Percentiles rank a stretch among this genome's conserved stretches.
Evolutionary conservation across 2,797 vertebrate genomes (phyloP).

Genomic region (Danio aesculapii): DNA sequence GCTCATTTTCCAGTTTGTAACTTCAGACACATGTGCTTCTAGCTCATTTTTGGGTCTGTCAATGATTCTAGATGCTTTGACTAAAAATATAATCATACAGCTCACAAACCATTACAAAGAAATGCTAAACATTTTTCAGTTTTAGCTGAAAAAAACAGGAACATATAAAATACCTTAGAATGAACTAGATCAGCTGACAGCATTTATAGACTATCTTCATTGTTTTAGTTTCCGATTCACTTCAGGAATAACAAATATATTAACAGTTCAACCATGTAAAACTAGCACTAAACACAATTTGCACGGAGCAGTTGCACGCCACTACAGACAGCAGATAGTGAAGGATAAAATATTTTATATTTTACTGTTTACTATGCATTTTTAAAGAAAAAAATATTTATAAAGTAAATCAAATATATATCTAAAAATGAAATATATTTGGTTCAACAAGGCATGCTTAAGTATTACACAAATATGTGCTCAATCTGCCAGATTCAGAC

Average conservation of each 20-base stretch:
- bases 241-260: background rate
- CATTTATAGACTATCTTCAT: background rate
- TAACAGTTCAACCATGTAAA: background rate
- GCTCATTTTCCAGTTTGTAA: background rate
- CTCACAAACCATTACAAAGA: too few species aligned
- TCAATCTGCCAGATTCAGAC: too few species aligned
- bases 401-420: too few species aligned
- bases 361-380: background rate
- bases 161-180: background rate
- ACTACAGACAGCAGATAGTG: background rate
- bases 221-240: background rate
- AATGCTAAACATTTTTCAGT: too few species aligned
- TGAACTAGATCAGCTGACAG: background rate
- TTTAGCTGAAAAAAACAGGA: too few species aligned
- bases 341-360: background rate
- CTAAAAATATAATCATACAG: background rate
- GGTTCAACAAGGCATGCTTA: too few species aligned
- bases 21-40: background rate
- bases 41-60: background rate
- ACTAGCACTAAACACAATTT: background rate
- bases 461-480: too few species aligned
- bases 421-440: too few species aligned
- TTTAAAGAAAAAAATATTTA: too few species aligned
- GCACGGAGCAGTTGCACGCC: background rate
- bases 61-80: background rate